A percentile compares a stretch with the other conserved stretches of the same genome.
Conservation (phyloP, 2,113 vertebrate genomes). For the Gila orcuttii region DNA sequence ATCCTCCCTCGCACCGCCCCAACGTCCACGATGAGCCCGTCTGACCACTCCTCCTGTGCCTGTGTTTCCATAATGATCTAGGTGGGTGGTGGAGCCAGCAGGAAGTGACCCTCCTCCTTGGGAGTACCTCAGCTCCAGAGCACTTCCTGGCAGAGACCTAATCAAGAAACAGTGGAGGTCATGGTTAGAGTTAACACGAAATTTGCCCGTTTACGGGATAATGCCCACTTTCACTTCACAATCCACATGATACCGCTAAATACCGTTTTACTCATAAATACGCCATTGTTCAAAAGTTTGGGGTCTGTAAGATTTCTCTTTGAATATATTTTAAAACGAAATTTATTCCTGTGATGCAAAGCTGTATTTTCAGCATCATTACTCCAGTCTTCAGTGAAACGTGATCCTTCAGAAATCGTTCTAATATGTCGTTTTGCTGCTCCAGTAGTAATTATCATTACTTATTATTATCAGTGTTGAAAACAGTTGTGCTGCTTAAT, state of each 20-base stretch:
- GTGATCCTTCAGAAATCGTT: not conserved
- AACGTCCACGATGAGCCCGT: slow-evolving; percentile 79
- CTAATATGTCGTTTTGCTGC: no score
- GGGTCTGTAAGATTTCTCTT: not conserved
- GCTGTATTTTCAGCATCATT: not conserved
- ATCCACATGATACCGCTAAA: not conserved
- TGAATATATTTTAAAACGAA: not conserved
- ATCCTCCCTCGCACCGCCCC: slow-evolving; percentile 84
- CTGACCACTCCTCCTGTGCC: slow-evolving; percentile 78
- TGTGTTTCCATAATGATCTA: slow-evolving; percentile 83
- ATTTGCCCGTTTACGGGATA: not conserved
- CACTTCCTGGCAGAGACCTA: slow-evolving; percentile 90
- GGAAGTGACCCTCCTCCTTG: slow-evolving; percentile 81
- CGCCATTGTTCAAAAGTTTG: not conserved
- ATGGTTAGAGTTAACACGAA: slow-evolving; percentile 18
- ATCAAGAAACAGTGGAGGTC: slow-evolving; percentile 58
- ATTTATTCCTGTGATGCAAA: not conserved
- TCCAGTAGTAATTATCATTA: no score
- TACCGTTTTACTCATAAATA: not conserved
- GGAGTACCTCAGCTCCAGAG: slow-evolving; percentile 87
- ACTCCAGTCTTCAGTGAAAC: not conserved
- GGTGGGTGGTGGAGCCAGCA: slow-evolving; percentile 78
- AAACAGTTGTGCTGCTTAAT: no score
- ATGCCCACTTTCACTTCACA: not conserved
- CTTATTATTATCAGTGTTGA: no score